Percentiles rank a stretch among this genome's conserved stretches.
These are phyloP conservation scores for Psettodes erumei DNA, from an alignment of 2,113 vertebrate species.

Conservation along the genomic window DNA sequence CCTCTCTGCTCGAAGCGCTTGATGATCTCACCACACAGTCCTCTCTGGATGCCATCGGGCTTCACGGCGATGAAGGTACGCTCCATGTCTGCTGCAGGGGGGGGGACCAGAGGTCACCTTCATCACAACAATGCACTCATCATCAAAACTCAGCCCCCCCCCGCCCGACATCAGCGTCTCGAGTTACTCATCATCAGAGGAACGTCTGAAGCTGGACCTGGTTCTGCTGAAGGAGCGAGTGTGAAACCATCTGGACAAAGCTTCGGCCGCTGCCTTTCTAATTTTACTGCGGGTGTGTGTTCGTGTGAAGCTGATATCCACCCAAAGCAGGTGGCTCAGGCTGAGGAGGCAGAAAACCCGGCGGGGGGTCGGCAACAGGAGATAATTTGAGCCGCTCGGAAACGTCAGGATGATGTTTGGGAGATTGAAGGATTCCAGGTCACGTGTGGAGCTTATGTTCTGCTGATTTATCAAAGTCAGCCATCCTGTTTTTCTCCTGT, in stretches of 20 bases:
- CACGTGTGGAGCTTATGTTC: background rate
- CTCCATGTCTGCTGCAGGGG: conserved; percentile 72
- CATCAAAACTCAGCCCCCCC: background rate
- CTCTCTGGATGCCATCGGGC: conserved; percentile 92
- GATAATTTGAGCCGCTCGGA: background rate
- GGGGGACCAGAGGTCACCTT: conserved; percentile 8
- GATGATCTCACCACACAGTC: conserved; percentile 92
- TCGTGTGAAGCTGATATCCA: background rate
- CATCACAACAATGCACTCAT: background rate
- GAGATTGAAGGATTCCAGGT: background rate
- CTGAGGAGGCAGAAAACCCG: background rate
- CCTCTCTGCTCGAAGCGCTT: conserved; percentile 91
- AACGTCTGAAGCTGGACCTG: background rate
- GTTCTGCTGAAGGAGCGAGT: background rate
- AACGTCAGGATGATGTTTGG: background rate
- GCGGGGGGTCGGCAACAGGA: background rate
- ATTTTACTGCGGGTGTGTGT: conserved; percentile 38
- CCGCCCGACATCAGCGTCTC: too few relatives aligned
- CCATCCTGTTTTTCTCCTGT: too few relatives aligned
- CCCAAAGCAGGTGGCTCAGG: conserved; percentile 12
- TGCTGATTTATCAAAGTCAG: conserved; percentile 14
- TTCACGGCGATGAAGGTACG: conserved; percentile 94
- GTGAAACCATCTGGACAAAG: conserved; percentile 33
- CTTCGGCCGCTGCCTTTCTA: background rate
- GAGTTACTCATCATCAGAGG: background rate